Percentiles rank a stretch among this genome's conserved stretches.
Evolutionary conservation across 2,113 vertebrate genomes (phyloP).

Genomic region (Pseudorasbora parva): DNA sequence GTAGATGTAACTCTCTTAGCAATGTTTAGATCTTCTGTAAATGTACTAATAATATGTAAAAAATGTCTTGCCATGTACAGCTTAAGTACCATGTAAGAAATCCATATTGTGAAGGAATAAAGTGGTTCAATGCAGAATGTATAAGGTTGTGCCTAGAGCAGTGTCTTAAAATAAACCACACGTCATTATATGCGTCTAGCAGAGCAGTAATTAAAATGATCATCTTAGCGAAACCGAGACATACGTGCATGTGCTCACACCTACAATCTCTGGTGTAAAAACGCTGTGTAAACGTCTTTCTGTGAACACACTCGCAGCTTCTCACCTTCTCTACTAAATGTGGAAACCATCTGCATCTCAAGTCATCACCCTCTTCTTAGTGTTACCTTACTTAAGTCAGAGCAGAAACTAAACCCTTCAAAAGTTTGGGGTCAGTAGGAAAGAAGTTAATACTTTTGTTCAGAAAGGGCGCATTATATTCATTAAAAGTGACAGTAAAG

Average conservation of each 20-base stretch:
- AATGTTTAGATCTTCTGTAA: constrained; percentile 19
- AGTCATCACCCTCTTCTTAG: constrained; percentile 7
- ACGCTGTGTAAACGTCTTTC: neutral
- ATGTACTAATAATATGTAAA: neutral
- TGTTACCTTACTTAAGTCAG: constrained; percentile 6
- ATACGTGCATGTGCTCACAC: neutral
- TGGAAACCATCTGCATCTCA: constrained; percentile 35
- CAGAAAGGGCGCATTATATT: neutral
- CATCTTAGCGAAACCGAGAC: neutral
- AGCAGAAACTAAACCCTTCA: neutral
- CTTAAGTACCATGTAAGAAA: neutral
- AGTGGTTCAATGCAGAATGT: neutral
- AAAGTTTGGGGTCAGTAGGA: neutral
- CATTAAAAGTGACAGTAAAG: neutral
- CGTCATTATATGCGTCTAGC: neutral
- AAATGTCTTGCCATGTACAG: neutral
- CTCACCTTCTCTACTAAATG: constrained; percentile 37
- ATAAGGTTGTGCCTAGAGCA: neutral
- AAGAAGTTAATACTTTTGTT: neutral
- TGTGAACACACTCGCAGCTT: neutral
- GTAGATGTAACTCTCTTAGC: neutral
- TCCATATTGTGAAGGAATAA: constrained; percentile 7
- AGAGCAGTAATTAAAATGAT: neutral
- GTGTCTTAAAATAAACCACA: constrained; percentile 2
- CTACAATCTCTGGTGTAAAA: constrained; percentile 7